Evolutionary conservation across 92 coral and sea anemone species (phyloP).

Genomic region (Pocillopora grandis): DNA sequence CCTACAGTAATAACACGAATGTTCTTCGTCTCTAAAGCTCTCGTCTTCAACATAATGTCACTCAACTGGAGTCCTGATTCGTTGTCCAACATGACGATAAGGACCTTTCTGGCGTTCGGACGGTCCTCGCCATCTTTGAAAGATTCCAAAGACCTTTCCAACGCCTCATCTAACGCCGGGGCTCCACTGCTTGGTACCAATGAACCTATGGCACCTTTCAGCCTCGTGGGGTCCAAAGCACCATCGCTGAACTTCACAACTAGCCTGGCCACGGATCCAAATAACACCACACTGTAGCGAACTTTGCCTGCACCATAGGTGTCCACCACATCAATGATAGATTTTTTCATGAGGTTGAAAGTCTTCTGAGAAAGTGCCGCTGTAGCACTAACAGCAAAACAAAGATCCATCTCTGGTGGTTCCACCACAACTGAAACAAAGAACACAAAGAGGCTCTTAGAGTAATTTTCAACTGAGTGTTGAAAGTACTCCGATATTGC

Average conservation of each 20-base stretch:
- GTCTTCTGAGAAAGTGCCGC: conserved; percentile 54
- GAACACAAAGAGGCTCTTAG: not conserved
- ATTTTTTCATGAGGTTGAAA: conserved; percentile 66
- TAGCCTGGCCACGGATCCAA: conserved; percentile 55
- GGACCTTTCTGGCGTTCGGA: conserved; percentile 73
- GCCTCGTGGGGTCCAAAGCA: conserved; percentile 33
- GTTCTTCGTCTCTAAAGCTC: conserved; percentile 34
- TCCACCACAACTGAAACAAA: conserved; percentile 29
- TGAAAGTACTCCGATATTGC: no score
- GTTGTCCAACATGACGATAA: conserved; percentile 64
- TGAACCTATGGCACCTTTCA: conserved; percentile 42
- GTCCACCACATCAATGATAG: conserved; percentile 57
- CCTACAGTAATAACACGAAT: conserved; percentile 71
- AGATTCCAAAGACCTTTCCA: conserved; percentile 53
- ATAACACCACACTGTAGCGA: conserved; percentile 65
- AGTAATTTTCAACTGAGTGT: no score
- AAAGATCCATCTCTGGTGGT: conserved; percentile 67
- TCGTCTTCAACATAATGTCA: conserved; percentile 39
- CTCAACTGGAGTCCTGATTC: conserved; percentile 45
- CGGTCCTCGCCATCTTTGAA: conserved; percentile 57
- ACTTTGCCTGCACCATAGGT: conserved; percentile 60
- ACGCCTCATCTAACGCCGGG: conserved; percentile 68
- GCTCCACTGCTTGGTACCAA: conserved; percentile 49
- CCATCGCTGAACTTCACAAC: conserved; percentile 40
- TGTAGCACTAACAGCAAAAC: conserved; percentile 73